Evolutionary conservation across 2,113 vertebrate genomes (phyloP), one percentile per base, ranked within the genome.

Genomic region (Synchiropus splendidus): DNA sequence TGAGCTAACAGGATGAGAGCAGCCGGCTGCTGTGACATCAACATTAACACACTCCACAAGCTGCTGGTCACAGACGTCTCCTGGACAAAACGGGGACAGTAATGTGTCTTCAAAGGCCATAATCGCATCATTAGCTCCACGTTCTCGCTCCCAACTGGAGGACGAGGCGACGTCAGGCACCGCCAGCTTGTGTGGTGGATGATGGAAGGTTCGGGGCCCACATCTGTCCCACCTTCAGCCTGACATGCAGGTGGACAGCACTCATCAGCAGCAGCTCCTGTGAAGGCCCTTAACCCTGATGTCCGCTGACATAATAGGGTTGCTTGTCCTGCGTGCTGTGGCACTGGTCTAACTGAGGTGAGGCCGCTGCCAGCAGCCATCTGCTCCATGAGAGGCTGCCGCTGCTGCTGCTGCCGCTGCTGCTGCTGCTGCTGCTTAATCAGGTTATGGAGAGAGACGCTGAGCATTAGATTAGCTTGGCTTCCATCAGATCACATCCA

Each of bases 11-110:
- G n/a, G 78, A 80, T 80, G 69, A 75, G 69, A 72, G 74, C 55
- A 70, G 76, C 68, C 80, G 77, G 77, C 80, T 82, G 80, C 64
- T 70, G 67, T 78, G 73, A 76, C 80, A 80, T 77, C 72, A 73
- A 66, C 62, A 70, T 70, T 75, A 74, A 70, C 70, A 78, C 61
- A 68, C 70, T 75, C 61, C 45, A 53, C 72, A 74, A 78, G 81
- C 75, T 79, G 74, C 74, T 75, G 63, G 54, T 69, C 69, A 70
- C 67, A 69, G 57, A 62, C 64, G 27, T 67, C 46, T 58, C 36
- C 49, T 53, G 48, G 67, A 79, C 68, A 74, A 62, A 76, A 68
- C 61, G 39, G 61, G 51, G 56, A 52, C 49, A 31, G 64, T 16
- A 32, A 48, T 36, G 18, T 30, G 31, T 56, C 39, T 70, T 68